A percentile compares a stretch with the other conserved stretches of the same genome.
These are phyloP conservation scores for Tetragonula carbonaria DNA, from an alignment of 2,888 invertebrate genomes.

Conservation along the genomic window DNA sequence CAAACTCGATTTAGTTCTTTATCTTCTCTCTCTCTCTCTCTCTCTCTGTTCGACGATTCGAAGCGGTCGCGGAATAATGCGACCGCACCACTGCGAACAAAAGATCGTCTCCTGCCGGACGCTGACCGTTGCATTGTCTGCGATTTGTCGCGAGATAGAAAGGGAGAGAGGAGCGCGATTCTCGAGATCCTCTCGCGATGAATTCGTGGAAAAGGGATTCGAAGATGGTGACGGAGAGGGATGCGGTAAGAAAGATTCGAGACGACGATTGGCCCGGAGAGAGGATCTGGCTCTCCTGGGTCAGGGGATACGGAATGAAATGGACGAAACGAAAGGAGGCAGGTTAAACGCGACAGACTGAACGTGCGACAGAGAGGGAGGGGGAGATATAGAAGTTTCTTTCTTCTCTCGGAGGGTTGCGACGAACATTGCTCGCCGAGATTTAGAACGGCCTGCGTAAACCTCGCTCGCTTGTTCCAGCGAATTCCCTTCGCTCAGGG, in stretches of 20 bases:
- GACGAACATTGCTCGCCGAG: constrained; percentile 32
- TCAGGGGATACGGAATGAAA: constrained; percentile 59
- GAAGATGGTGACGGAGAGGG: constrained; percentile 6
- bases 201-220: constrained; percentile 55
- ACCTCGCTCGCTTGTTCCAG: constrained; percentile 4
- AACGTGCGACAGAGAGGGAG: neutral
- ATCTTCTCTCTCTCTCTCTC: constrained; percentile 26
- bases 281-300: constrained; percentile 47
- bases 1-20: constrained; percentile 35
- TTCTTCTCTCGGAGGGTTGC: constrained; percentile 22
- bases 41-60: constrained; percentile 57
- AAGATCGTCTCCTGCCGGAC: constrained; percentile 36
- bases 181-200: constrained; percentile 44
- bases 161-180: constrained; percentile 45
- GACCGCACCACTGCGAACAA: constrained; percentile 46
- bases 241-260: constrained; percentile 48
- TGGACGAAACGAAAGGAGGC: constrained; percentile 56
- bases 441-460: constrained; percentile 47
- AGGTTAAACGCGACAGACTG: constrained; percentile 59
- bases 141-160: constrained; percentile 68
- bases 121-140: constrained; percentile 63
- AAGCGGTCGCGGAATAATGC: constrained; percentile 46
- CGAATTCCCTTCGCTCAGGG: constrained; percentile 20
- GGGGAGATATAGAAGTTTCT: constrained; percentile 2
- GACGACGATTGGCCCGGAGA: constrained; percentile 55